Evolutionary conservation across 2,797 vertebrate species (phyloP).

Genomic region (Gastrophryne carolinensis): DNA sequence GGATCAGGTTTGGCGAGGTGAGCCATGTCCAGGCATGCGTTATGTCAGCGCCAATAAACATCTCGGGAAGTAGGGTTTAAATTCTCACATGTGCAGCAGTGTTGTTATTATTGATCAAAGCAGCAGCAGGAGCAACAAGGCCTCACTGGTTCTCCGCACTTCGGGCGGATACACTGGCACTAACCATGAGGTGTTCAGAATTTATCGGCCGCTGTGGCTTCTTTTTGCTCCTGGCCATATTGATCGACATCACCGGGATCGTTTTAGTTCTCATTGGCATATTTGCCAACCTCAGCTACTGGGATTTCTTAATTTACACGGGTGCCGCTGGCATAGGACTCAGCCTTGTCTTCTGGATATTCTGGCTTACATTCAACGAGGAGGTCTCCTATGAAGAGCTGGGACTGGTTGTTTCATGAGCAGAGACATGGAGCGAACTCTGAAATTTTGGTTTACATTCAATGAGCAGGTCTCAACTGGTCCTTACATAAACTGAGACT

Average conservation of each 20-base stretch:
- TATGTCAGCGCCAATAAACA: neutral
- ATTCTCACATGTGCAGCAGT: too few relatives aligned
- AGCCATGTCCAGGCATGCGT: neutral
- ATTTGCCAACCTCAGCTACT: slow-evolving; percentile 72
- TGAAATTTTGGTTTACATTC: too few relatives aligned
- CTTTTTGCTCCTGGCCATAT: slow-evolving; percentile 69
- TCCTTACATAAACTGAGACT: too few relatives aligned
- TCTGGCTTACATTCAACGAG: slow-evolving; percentile 84
- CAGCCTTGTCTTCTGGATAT: slow-evolving; percentile 82
- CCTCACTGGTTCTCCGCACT: neutral
- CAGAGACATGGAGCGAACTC: too few relatives aligned
- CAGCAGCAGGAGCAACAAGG: neutral
- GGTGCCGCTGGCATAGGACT: slow-evolving; percentile 80
- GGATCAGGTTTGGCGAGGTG: neutral
- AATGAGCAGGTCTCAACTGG: too few relatives aligned
- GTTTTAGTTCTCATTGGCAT: slow-evolving; percentile 77
- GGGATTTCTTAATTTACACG: slow-evolving; percentile 84
- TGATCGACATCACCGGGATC: slow-evolving; percentile 73
- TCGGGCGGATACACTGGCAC: neutral
- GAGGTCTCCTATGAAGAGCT: slow-evolving; percentile 72
- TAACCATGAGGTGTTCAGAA: slow-evolving; percentile 61
- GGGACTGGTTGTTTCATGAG: too few relatives aligned
- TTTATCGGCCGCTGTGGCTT: slow-evolving; percentile 48
- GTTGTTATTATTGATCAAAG: neutral
- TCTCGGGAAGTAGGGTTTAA: neutral